These are phyloP conservation scores for Centrocercus urophasianus DNA, from an alignment of 2,113 vertebrate genomes.

Conservation along the genomic window DNA sequence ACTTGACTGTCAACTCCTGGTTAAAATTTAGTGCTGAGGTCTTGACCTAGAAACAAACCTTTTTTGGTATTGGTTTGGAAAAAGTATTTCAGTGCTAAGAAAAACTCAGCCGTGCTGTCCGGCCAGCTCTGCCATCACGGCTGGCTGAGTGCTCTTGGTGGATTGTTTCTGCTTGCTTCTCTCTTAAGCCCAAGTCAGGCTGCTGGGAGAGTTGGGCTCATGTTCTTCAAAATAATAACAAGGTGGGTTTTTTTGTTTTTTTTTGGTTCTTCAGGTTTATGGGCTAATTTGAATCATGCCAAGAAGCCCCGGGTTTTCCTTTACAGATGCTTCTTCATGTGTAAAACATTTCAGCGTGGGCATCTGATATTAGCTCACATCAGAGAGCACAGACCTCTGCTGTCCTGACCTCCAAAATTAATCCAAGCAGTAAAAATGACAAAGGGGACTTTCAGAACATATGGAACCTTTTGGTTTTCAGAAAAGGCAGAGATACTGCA, in stretches of 20 bases:
- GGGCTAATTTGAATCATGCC: background rate
- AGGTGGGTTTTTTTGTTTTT: rapidly evolving
- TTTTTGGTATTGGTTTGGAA: slow-evolving; percentile 68
- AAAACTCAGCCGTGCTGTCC: background rate
- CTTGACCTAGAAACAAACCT: slow-evolving; percentile 67
- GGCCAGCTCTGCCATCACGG: background rate
- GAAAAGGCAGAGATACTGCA: slow-evolving; percentile 1
- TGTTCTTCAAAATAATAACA: background rate
- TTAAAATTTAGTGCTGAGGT: slow-evolving; percentile 50
- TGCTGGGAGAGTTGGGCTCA: background rate
- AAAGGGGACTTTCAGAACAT: background rate
- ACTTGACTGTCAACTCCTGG: slow-evolving; percentile 36
- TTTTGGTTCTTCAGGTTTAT: background rate
- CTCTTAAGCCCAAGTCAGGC: background rate
- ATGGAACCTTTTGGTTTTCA: background rate
- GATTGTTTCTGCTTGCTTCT: rapidly evolving
- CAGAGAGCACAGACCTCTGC: background rate
- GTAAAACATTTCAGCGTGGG: rapidly evolving
- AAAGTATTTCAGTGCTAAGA: slow-evolving; percentile 16
- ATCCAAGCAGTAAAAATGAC: background rate
- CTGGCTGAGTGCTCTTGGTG: background rate
- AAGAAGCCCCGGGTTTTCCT: background rate
- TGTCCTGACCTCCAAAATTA: background rate
- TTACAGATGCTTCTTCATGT: background rate
- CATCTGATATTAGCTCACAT: background rate